Conservation (phyloP, 2,113 vertebrate species). For the Alectura lathami region DNA sequence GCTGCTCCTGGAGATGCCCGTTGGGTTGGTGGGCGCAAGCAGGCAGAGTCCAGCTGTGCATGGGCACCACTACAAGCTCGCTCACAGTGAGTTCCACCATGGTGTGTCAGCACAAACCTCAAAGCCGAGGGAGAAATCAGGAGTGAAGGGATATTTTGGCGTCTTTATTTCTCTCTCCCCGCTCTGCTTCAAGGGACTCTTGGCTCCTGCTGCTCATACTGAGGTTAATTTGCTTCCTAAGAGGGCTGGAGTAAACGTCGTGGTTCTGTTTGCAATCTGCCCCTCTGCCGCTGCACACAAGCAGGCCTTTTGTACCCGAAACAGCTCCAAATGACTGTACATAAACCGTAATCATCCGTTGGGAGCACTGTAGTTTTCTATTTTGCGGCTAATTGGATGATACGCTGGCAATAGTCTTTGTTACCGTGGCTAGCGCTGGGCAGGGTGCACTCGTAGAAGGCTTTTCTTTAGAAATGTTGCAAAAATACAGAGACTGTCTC, state of each 20-base stretch:
- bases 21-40: background rate
- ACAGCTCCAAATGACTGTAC: conserved; percentile 51
- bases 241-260: background rate
- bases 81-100: background rate
- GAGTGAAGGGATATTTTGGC: background rate
- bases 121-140: background rate
- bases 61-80: background rate
- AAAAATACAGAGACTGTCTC: conserved; percentile 12
- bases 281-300: background rate
- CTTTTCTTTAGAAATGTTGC: conserved; percentile 21
- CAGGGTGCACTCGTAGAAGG: background rate
- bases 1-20: background rate
- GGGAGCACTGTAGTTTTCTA: conserved; percentile 29
- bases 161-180: background rate
- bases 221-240: background rate
- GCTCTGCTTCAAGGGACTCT: background rate
- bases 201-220: background rate
- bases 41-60: background rate
- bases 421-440: background rate
- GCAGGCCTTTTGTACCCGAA: conserved; percentile 19
- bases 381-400: conserved; percentile 68
- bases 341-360: conserved; percentile 36
- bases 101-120: background rate
- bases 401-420: background rate
- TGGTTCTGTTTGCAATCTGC: background rate